Percentiles rank a stretch among this genome's conserved stretches.
Evolutionary conservation across 2,113 vertebrate genomes (phyloP).

Genomic region (Triplophysa rosa): DNA sequence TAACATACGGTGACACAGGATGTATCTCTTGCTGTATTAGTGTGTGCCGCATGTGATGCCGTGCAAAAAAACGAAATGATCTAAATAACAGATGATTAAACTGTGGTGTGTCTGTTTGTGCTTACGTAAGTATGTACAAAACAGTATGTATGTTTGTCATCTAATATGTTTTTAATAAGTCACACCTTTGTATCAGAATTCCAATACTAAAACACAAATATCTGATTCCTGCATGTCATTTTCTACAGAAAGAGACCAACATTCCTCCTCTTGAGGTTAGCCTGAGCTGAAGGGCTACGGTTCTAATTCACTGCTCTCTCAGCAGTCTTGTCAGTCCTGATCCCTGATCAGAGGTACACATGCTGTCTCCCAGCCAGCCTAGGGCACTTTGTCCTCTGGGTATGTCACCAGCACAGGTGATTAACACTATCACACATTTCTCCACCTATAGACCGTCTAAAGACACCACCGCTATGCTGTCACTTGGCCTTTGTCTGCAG

Average conservation of each 20-base stretch:
- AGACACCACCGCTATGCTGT: constrained; percentile 5
- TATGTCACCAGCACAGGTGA: constrained; percentile 43
- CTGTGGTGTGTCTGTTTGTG: not conserved
- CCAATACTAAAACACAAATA: not conserved
- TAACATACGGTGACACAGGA: not conserved
- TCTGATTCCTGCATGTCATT: constrained; percentile 23
- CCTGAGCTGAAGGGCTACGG: not conserved
- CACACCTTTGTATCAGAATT: not conserved
- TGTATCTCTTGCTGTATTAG: not conserved
- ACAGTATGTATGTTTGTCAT: not conserved
- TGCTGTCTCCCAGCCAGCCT: constrained; percentile 28
- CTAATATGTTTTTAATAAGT: constrained; percentile 5
- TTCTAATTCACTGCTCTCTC: constrained; percentile 35
- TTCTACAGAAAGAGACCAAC: not conserved
- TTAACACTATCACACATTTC: constrained; percentile 39
- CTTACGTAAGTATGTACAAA: not conserved
- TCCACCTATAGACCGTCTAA: constrained; percentile 33
- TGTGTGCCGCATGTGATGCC: not conserved
- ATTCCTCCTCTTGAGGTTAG: constrained; percentile 3
- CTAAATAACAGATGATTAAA: not conserved
- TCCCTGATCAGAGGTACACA: constrained; percentile 11
- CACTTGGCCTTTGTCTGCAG: constrained; percentile 21
- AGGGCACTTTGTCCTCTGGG: constrained; percentile 23
- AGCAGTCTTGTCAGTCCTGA: constrained; percentile 34
- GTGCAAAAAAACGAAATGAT: not conserved